Base-by-base conservation (phyloP, 2,797 vertebrate genomes). In the Tokudaia muenninki region DNA sequence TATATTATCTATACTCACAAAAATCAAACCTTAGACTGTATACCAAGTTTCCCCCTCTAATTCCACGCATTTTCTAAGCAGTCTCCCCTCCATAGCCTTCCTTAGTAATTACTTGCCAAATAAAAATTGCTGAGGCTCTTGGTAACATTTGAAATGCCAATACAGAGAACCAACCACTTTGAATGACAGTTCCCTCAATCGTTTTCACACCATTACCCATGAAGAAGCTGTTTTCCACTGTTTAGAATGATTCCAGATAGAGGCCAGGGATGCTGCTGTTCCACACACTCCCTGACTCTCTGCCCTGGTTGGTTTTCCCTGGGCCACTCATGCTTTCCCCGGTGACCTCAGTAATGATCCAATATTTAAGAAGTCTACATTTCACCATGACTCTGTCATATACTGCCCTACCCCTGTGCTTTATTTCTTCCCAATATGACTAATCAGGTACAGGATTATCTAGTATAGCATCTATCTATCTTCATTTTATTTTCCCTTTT, bases 1-100 rank as follows among this genome's bases (percentile, higher is more conserved):
- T 98, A 92, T 98, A 98, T 98, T 98, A 99, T 98, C 99, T 98
- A 98, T 98, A 98, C 98, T 98, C 98, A 98, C 98, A 98, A 98
- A 98, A 99, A 98, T 98, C 98, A 98, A 98, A 98, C 93, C 97
- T 97, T 98, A 98, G 97, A 97, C 97, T 97, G 91, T 97, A 90
- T 86, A 98, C 93, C 97, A 97, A 72, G 89, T 94, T 63, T 22
- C 1, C 0, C 0, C 41, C 8, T 29, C 3, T 19, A 80, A 72
- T 91, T 95, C 87, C 91, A 78, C 63, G 80, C 52, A 74, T 65
- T 94, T 92, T 97, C 81, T 93, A 92, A 95, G 89, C 26, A 84
- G 6, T 74, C 65, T 12, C 34, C 19, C 11, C 11, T 81, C 34
- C 52, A 77, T 57, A 37, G n/a, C 55, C 96, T 97, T 78, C 94